Conservation (phyloP, 2,113 vertebrate genomes). For the Albula glossodonta region DNA sequence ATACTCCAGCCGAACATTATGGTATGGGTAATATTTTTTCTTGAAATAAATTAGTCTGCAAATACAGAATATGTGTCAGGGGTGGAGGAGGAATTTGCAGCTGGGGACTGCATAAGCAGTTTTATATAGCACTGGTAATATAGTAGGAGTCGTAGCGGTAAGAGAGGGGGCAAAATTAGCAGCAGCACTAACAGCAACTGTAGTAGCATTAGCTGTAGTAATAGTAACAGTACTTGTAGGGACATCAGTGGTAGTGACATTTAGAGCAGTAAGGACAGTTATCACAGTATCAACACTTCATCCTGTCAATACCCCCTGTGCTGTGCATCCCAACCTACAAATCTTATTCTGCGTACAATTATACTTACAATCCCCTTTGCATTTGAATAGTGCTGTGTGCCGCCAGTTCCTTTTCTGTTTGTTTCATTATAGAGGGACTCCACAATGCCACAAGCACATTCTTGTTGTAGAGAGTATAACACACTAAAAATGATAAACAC, state of each 20-base stretch:
- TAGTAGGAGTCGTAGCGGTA: background rate
- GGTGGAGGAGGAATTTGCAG: background rate
- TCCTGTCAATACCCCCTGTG: too few species aligned
- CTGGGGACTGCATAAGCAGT: background rate
- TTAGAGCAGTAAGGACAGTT: background rate
- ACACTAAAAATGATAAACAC: too few species aligned
- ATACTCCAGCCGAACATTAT: background rate
- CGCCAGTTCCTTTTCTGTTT: too few species aligned
- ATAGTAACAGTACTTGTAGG: background rate
- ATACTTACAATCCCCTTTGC: too few species aligned
- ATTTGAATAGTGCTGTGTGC: too few species aligned
- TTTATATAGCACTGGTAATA: background rate
- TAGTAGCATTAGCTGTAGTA: background rate
- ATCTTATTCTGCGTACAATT: too few species aligned
- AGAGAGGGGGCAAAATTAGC: background rate
- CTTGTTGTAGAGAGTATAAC: too few species aligned
- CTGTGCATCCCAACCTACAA: too few species aligned
- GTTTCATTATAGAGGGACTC: too few species aligned
- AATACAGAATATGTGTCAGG: conserved; percentile 8
- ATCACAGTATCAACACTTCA: background rate
- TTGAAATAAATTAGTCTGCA: conserved; percentile 1
- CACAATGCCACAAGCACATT: too few species aligned
- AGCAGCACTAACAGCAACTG: background rate
- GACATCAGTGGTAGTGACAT: background rate
- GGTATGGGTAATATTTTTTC: background rate